Conservation (phyloP, 2,888 invertebrate species). For the Drosophila rubida region DNA sequence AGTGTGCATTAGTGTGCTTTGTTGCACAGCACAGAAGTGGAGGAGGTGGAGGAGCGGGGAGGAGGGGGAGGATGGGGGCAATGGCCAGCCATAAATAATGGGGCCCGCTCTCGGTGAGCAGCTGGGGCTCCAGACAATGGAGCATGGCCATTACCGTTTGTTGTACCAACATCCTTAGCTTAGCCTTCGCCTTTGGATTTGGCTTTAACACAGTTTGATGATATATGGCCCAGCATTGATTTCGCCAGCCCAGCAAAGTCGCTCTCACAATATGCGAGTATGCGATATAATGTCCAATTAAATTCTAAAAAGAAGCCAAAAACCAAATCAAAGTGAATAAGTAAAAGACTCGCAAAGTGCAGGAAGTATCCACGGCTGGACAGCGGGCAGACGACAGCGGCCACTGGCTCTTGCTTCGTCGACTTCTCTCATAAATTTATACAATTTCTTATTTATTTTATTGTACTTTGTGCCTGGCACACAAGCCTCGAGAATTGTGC, state of each 20-base stretch:
- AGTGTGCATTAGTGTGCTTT: constrained; percentile 58
- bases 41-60: background rate
- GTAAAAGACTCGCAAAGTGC: constrained; percentile 42
- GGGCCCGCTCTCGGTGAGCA: constrained; percentile 49
- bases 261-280: constrained; percentile 60
- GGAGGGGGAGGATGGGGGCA: constrained; percentile 8
- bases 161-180: constrained; percentile 56
- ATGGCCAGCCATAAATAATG: constrained; percentile 71
- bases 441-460: constrained; percentile 77
- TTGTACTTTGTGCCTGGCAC: constrained; percentile 69
- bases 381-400: background rate
- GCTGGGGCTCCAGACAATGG: constrained; percentile 65
- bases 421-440: constrained; percentile 67
- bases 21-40: background rate
- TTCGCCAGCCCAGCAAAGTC: constrained; percentile 57
- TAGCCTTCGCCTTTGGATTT: constrained; percentile 32
- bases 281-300: constrained; percentile 78
- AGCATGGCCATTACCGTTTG: constrained; percentile 66
- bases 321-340: constrained; percentile 26
- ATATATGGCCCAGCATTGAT: constrained; percentile 78
- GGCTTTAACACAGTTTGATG: constrained; percentile 70
- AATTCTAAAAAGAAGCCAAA: constrained; percentile 62
- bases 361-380: constrained; percentile 32
- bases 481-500: constrained; percentile 67
- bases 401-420: no score